These are phyloP conservation scores for Eurois occulta DNA, from an alignment of 2,888 invertebrate genomes.

Conservation along the genomic window DNA sequence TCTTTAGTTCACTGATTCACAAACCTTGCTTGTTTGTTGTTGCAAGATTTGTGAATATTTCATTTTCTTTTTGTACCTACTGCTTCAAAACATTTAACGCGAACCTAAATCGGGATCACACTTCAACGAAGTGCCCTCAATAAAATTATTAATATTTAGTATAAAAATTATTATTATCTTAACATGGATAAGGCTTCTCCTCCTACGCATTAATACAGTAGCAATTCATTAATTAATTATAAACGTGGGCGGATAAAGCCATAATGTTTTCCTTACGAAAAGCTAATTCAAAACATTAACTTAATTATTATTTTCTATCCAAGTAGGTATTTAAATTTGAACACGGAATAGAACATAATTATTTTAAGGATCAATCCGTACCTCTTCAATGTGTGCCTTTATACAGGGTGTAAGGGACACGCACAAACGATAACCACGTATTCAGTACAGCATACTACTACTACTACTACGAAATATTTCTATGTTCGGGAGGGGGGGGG, in stretches of 20 bases:
- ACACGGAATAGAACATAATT: background rate
- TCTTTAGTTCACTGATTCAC: background rate
- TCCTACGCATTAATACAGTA: background rate
- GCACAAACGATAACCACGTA: no score
- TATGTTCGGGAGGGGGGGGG: no score
- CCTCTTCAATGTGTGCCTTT: no score
- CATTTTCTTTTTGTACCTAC: background rate
- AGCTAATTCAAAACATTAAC: background rate
- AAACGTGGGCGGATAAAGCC: background rate
- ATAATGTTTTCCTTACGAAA: background rate
- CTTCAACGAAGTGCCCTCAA: background rate
- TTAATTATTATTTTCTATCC: background rate
- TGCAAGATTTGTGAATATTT: no score
- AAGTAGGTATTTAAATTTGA: background rate
- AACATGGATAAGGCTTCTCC: background rate
- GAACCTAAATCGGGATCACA: background rate
- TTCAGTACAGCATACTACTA: no score
- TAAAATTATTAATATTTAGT: conserved; percentile 15
- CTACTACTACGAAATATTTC: no score
- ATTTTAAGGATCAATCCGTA: background rate
- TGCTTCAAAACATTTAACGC: background rate
- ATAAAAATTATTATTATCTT: no score
- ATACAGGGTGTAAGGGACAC: no score
- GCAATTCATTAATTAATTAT: background rate
- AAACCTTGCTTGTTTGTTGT: background rate